Base-by-base conservation (phyloP, 2,113 vertebrate species). In the Takifugu bimaculatus region DNA sequence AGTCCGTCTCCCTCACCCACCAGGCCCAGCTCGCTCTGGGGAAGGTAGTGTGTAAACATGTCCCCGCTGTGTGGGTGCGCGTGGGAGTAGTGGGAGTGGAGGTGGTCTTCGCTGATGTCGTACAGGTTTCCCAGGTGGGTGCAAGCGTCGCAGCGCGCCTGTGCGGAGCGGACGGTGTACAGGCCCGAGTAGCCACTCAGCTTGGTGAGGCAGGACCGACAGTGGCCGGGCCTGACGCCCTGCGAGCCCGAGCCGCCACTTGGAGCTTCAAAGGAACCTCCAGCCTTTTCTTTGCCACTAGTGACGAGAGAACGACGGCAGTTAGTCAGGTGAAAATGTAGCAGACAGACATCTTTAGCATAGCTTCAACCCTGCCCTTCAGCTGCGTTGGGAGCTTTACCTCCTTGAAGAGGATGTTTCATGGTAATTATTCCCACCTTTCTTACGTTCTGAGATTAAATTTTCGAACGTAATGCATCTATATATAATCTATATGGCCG, bases 71-170 rank as follows among this genome's bases (percentile, higher is more conserved):
- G 80, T 7, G 80, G 77, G 70, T 85, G 84, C 14, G 74, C 6
- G 64, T 83, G 87, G 69, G 80, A 54, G 68, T 84, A 86, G 74
- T 87, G 82, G 0, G 85, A 76, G 70, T 89, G 89, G 87, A 96
- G 94, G 86, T 98, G 95, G 87, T 98, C 96, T 85, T 99, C 97
- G 5, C 96, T 95, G 49, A 99, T 99, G 78, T 99, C 94, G 6
- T 99, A 98, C 50, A 99, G 91, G 90, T 96, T 95, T 3, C 93
- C 95, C 75, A 93, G 93, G 72, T 95, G 88, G 64, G 95, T 83
- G 63, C 97, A 99, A 1, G 95, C 92, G 0, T 98, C 97, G 0
- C 97, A 99, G 81, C 92, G 91, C 2, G 94, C 95, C 77, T 94
- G 96, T 2, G 96, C 94, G 1, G 95, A 93, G 56, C 96, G 89